phyloP scores from a whole-genome alignment of 92 coral and sea anemone genomes.

The Parazoanthus swiftii region DNA sequence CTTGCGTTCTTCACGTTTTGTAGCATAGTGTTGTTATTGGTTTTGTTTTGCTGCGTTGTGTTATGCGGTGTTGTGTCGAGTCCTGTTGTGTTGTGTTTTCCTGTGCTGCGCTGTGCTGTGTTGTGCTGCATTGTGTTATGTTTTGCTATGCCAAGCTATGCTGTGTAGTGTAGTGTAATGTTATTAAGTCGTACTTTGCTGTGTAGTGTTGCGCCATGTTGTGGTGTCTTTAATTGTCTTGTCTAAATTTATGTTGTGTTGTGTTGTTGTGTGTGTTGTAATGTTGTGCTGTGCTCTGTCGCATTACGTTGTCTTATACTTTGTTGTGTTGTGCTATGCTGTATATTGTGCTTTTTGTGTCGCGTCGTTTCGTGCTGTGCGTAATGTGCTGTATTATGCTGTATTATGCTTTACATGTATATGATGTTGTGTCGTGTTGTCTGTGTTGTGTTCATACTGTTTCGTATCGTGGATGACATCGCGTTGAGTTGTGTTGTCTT shows the following conservation, averaged over 20 bases:
- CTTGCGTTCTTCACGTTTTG: too few species aligned
- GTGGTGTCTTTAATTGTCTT: not conserved
- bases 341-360: not conserved
- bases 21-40: too few species aligned
- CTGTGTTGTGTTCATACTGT: not conserved
- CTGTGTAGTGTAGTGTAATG: too few species aligned
- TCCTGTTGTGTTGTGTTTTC: too few species aligned
- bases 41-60: too few species aligned
- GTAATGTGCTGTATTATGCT: not conserved
- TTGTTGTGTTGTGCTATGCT: not conserved
- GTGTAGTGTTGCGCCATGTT: not conserved
- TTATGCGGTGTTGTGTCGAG: too few species aligned
- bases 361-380: too few species aligned
- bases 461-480: too few species aligned
- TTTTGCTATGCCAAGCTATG: too few species aligned
- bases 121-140: too few species aligned
- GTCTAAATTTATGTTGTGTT: slow-evolving; percentile 11
- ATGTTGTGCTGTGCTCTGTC: not conserved
- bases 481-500: not conserved
- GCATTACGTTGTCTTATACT: not conserved
- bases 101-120: too few species aligned
- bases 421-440: not conserved
- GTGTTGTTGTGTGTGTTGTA: not conserved
- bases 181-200: not conserved
- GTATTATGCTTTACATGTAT: not conserved